phyloP scores from a whole-genome alignment of 2,113 vertebrate genomes.

The Telmatochromis bifrenatus region DNA sequence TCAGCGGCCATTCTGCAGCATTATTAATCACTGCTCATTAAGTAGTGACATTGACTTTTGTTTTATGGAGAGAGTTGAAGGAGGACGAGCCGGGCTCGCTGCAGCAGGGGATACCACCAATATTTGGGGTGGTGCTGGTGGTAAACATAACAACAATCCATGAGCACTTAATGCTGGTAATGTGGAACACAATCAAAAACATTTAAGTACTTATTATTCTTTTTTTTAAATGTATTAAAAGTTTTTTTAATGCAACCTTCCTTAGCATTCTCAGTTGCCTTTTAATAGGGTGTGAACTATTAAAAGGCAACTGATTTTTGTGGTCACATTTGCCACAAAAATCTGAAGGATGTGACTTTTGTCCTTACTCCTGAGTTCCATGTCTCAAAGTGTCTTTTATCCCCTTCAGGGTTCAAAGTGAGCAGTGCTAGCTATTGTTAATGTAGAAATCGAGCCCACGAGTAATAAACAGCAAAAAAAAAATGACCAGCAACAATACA shows the following conservation, averaged over 20 bases:
- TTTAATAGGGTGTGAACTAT: neutral
- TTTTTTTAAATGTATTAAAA: neutral
- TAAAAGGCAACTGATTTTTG: neutral
- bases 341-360: neutral
- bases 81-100: neutral
- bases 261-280: neutral
- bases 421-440: neutral
- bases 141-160: neutral
- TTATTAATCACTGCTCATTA: conserved; percentile 60
- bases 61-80: conserved; percentile 3
- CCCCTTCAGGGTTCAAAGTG: neutral
- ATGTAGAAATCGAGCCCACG: neutral
- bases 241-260: neutral
- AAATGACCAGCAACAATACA: neutral
- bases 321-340: neutral
- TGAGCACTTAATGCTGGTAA: neutral
- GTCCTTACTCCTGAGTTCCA: neutral
- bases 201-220: fast-evolving
- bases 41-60: conserved; percentile 49
- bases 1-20: neutral
- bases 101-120: neutral
- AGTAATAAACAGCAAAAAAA: neutral
- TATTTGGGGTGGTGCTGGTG: conserved; percentile 4
- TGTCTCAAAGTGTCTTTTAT: neutral
- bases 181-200: neutral